These are phyloP conservation scores for Marmota monax DNA, from an alignment of 2,113 vertebrate genomes.

Conservation along the genomic window DNA sequence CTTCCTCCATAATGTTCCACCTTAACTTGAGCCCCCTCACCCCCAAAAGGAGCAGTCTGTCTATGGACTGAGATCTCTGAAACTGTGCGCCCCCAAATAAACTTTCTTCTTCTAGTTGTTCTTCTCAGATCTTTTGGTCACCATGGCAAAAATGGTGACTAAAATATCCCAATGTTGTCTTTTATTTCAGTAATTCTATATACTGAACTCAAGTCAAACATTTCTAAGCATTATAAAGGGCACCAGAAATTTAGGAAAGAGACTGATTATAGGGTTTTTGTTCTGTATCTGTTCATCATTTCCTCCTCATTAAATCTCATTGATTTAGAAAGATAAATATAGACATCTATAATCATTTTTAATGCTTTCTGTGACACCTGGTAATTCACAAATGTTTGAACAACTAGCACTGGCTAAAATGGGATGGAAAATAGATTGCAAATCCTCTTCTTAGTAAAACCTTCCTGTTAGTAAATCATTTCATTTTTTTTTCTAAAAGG, in stretches of 20 bases:
- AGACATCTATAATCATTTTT: background rate
- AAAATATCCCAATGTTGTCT: background rate
- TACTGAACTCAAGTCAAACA: background rate
- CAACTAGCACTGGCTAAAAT: background rate
- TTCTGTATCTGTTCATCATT: background rate
- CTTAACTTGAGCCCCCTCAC: too few relatives aligned
- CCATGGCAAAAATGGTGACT: too few relatives aligned
- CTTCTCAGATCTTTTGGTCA: too few relatives aligned
- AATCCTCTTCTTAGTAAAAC: background rate
- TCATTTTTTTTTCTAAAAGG: background rate
- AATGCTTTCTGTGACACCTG: background rate
- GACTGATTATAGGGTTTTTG: background rate
- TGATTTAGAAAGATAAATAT: background rate
- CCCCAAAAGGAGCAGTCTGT: too few relatives aligned
- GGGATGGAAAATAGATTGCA: fast-evolving
- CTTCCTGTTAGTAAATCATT: background rate
- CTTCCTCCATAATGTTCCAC: too few relatives aligned
- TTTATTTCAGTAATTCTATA: background rate
- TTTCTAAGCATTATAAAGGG: background rate
- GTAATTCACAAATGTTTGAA: background rate
- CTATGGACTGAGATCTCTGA: too few relatives aligned
- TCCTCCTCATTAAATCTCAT: background rate
- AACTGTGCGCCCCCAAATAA: too few relatives aligned
- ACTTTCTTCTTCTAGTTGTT: too few relatives aligned
- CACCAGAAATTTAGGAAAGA: background rate